Evolutionary conservation across 2,113 vertebrate species (phyloP).

Genomic region (Mionectes macconnelli): DNA sequence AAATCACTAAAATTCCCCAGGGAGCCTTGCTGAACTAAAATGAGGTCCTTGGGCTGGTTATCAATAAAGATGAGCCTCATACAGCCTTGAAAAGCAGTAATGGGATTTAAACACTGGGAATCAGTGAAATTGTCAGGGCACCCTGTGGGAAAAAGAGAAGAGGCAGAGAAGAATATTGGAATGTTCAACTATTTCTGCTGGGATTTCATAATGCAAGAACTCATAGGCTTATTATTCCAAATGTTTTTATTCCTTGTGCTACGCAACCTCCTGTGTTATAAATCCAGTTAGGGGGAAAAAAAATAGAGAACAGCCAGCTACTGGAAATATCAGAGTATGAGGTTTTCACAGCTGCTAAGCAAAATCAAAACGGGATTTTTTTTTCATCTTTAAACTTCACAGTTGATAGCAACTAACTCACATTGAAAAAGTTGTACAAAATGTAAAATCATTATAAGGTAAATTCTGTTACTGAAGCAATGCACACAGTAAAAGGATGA

Average conservation of each 20-base stretch:
- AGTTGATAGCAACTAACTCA: background rate
- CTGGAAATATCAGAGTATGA: background rate
- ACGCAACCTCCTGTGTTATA: background rate
- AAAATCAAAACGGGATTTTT: background rate
- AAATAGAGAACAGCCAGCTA: background rate
- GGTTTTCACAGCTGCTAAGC: background rate
- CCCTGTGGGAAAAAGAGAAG: conserved; percentile 77
- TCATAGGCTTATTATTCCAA: conserved; percentile 52
- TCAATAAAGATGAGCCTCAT: conserved; percentile 93
- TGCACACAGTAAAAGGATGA: background rate
- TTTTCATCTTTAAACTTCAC: background rate
- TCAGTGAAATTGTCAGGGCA: conserved; percentile 79
- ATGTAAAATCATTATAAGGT: background rate
- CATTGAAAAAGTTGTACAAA: background rate
- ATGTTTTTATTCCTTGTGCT: conserved; percentile 43
- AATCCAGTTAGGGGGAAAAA: background rate
- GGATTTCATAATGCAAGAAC: conserved; percentile 51
- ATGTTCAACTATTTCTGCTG: conserved; percentile 66
- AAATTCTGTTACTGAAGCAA: background rate
- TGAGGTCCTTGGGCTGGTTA: conserved; percentile 90
- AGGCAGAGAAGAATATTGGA: conserved; percentile 61
- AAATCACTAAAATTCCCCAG: conserved; percentile 92
- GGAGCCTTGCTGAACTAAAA: conserved; percentile 88
- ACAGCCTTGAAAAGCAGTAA: conserved; percentile 92
- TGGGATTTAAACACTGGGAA: conserved; percentile 82